Evolutionary conservation across 2,888 invertebrate genomes (phyloP).

Genomic region (Tiliacea aurago): DNA sequence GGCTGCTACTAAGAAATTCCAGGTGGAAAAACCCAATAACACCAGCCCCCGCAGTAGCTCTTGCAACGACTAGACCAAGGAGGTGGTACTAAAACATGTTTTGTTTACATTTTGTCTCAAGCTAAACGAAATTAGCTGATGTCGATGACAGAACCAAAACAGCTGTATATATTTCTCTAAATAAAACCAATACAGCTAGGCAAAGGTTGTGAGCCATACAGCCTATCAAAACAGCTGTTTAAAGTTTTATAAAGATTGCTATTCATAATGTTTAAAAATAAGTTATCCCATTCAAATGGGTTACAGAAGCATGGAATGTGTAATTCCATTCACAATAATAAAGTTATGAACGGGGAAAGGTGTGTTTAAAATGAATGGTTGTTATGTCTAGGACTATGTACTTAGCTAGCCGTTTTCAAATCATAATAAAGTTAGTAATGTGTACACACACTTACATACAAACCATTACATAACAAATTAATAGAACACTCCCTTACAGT

Average conservation of each 20-base stretch:
- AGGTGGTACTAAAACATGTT: neutral
- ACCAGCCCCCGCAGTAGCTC: neutral
- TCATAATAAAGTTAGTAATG: neutral
- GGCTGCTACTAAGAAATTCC: neutral
- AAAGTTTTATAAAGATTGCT: neutral
- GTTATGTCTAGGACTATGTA: constrained; percentile 9
- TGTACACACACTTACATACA: neutral
- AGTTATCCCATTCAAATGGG: constrained; percentile 3
- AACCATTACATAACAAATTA: constrained; percentile 12
- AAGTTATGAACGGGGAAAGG: no score
- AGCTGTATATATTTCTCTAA: constrained; percentile 18
- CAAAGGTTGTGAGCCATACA: neutral
- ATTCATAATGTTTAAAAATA: constrained; percentile 5
- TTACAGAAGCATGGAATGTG: neutral
- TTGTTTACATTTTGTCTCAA: constrained; percentile 8
- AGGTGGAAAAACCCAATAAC: neutral
- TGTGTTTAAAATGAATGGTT: neutral
- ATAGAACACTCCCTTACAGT: no score
- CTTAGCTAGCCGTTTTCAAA: neutral
- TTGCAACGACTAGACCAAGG: neutral
- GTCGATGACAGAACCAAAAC: constrained; percentile 12
- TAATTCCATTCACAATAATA: neutral
- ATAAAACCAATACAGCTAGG: neutral
- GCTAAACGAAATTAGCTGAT: neutral
- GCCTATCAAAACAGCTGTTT: constrained; percentile 14